Conservation (phyloP, 2,113 vertebrate genomes). For the Macheiramphus alcinus region DNA sequence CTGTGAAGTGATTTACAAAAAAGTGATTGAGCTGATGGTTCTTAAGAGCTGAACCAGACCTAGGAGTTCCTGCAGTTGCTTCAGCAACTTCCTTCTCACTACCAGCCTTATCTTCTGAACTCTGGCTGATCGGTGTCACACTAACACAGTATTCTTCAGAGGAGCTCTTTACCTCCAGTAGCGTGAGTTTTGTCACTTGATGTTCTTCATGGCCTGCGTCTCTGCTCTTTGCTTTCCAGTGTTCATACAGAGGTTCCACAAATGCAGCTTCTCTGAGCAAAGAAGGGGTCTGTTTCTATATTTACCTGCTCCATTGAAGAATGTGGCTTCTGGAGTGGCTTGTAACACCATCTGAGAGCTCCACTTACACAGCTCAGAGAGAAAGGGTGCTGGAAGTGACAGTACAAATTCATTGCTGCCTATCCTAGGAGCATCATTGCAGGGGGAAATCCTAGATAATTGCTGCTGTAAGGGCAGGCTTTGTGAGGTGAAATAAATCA, state of each 20-base stretch:
- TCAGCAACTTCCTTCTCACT: background rate
- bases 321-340: background rate
- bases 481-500: slow-evolving; percentile 28
- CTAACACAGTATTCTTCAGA: background rate
- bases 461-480: background rate
- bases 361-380: background rate
- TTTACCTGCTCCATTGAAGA: background rate
- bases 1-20: background rate
- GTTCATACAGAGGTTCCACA: background rate
- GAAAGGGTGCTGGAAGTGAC: background rate
- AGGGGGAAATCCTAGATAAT: background rate
- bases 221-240: background rate
- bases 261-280: background rate
- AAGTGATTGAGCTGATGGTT: background rate
- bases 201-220: background rate
- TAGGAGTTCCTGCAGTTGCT: background rate
- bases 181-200: background rate
- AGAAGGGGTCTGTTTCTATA: background rate
- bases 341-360: background rate
- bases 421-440: background rate
- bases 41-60: background rate
- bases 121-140: background rate
- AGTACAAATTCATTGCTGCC: background rate
- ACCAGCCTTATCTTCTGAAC: background rate
- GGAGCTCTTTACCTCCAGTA: background rate